phyloP scores from a whole-genome alignment of 2,797 vertebrate species.

The Coregonus ussuriensis region DNA sequence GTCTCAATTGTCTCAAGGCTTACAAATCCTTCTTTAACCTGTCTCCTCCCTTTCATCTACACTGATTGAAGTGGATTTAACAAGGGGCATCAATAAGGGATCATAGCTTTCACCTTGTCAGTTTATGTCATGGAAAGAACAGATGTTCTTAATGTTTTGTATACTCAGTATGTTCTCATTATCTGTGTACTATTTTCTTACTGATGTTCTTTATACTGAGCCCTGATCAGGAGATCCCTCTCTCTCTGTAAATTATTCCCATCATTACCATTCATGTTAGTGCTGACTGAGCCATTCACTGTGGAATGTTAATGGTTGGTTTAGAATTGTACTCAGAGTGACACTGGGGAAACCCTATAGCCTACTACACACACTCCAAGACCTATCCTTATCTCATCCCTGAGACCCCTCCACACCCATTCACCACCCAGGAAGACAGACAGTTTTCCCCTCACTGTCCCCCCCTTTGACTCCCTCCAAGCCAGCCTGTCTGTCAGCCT shows the following conservation, averaged over 20 bases:
- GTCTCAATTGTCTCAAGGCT: no score
- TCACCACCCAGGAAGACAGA: constrained; percentile 4
- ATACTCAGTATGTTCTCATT: not conserved
- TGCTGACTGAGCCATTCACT: constrained; percentile 30
- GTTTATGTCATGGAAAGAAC: no score
- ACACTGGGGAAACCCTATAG: constrained; percentile 15
- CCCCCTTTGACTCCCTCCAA: not conserved
- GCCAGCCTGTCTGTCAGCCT: constrained; percentile 15
- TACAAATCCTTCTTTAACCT: no score
- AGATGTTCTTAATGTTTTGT: no score
- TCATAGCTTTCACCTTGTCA: no score
- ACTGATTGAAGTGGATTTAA: no score
- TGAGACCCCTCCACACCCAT: constrained; percentile 6
- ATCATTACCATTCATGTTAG: constrained; percentile 27
- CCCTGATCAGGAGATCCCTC: not conserved
- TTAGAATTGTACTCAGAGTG: constrained; percentile 48
- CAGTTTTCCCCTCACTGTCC: not conserved
- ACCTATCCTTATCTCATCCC: not conserved
- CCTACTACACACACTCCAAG: constrained; percentile 6
- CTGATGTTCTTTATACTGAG: not conserved
- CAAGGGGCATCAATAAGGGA: no score
- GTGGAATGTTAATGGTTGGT: constrained; percentile 49
- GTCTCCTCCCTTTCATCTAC: no score
- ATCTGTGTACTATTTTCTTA: not conserved
- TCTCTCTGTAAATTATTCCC: constrained; percentile 8